These are phyloP conservation scores for Meandrina meandrites DNA, from an alignment of 92 coral and sea anemone genomes.

Conservation along the genomic window DNA sequence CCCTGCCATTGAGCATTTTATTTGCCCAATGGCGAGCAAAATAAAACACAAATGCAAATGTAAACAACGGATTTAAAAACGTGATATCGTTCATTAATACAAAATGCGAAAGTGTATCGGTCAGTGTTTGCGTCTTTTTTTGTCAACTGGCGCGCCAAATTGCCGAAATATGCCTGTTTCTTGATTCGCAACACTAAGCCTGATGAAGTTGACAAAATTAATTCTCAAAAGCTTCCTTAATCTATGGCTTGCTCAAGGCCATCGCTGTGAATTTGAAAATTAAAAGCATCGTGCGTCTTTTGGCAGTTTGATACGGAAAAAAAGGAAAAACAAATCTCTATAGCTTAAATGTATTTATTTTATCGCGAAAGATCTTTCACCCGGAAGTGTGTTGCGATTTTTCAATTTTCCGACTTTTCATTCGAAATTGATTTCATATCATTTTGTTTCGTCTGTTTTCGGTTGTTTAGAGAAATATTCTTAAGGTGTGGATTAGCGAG, in stretches of 20 bases:
- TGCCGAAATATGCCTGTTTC: background rate
- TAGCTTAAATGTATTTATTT: slow-evolving; percentile 34
- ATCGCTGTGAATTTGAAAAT: slow-evolving; percentile 22
- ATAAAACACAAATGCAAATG: slow-evolving; percentile 47
- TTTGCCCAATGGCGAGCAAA: slow-evolving; percentile 56
- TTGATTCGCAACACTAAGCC: background rate
- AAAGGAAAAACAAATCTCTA: slow-evolving; percentile 23
- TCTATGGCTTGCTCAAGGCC: slow-evolving; percentile 28
- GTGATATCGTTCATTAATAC: slow-evolving; percentile 4
- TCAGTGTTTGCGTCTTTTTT: background rate
- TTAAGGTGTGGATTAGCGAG: slow-evolving; percentile 20
- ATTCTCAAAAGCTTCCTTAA: slow-evolving; percentile 1
- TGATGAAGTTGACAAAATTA: background rate
- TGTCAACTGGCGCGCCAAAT: background rate
- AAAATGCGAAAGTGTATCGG: background rate
- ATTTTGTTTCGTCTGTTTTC: background rate
- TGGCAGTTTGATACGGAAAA: slow-evolving; percentile 9
- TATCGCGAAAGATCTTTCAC: slow-evolving; percentile 16
- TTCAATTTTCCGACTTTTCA: slow-evolving; percentile 5
- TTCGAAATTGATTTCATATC: background rate
- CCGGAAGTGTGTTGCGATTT: slow-evolving; percentile 35
- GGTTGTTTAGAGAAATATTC: background rate
- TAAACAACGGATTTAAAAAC: slow-evolving; percentile 28
- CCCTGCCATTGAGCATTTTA: slow-evolving; percentile 61
- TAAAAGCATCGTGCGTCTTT: background rate